A percentile compares a stretch with the other conserved stretches of the same genome.
These are phyloP conservation scores for Tychaedon coryphoeus DNA, from an alignment of 2,113 vertebrate genomes.

Conservation along the genomic window DNA sequence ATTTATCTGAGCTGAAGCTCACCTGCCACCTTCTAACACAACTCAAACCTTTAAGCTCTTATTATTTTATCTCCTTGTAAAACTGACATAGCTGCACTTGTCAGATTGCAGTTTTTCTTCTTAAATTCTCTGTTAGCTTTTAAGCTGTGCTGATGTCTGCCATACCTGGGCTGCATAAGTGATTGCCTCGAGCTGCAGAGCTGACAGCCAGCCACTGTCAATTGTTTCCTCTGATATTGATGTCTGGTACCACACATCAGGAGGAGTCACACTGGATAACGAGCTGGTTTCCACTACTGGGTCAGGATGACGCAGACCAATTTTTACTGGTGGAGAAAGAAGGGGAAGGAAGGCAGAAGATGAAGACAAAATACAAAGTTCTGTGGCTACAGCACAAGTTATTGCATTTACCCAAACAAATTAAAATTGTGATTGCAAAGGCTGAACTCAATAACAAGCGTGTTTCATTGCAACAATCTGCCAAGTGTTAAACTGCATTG, in stretches of 20 bases:
- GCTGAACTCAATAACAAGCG: background rate
- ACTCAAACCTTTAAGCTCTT: background rate
- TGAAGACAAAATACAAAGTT: background rate
- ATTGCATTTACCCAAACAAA: background rate
- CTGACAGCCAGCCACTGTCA: slow-evolving; percentile 92
- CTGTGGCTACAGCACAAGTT: background rate
- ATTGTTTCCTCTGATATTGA: slow-evolving; percentile 94
- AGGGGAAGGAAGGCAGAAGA: background rate
- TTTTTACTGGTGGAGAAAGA: slow-evolving; percentile 79
- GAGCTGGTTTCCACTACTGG: slow-evolving; percentile 98
- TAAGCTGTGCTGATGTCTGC: background rate
- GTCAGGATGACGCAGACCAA: slow-evolving; percentile 93
- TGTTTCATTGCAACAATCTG: background rate
- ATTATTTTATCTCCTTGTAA: background rate
- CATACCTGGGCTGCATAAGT: slow-evolving; percentile 94
- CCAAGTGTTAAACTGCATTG: background rate
- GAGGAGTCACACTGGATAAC: slow-evolving; percentile 93
- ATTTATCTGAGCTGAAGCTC: background rate
- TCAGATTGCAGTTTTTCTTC: background rate
- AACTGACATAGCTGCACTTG: background rate
- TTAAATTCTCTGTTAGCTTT: background rate
- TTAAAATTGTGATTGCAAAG: background rate
- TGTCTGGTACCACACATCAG: slow-evolving; percentile 95
- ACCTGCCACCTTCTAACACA: background rate
- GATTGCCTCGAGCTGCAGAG: slow-evolving; percentile 94